Conservation (phyloP, 2,888 invertebrate species). For the Cantharis rufa region DNA sequence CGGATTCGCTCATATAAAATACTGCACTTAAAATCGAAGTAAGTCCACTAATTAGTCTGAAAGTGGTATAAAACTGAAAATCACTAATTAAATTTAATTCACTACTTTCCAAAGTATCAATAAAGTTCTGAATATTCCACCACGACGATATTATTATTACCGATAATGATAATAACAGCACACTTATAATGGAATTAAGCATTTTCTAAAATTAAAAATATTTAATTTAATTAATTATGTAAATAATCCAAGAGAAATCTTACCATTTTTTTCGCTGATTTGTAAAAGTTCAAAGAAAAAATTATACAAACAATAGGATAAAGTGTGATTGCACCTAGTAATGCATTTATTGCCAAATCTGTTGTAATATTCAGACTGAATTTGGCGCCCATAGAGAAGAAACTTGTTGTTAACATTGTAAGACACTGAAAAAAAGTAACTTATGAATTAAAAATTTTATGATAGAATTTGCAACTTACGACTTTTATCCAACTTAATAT, state of each 20-base stretch:
- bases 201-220: conserved; percentile 1
- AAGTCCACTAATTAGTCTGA: conserved; percentile 6
- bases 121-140: conserved; percentile 6
- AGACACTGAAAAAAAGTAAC: background rate
- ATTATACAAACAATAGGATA: conserved; percentile 6
- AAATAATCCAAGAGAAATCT: background rate
- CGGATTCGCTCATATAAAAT: conserved; percentile 6
- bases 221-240: background rate
- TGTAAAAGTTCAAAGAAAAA: conserved; percentile 1
- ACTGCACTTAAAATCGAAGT: background rate
- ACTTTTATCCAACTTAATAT: conserved; percentile 11
- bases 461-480: conserved; percentile 1
- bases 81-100: background rate
- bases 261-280: conserved; percentile 2
- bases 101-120: background rate
- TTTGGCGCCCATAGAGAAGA: conserved; percentile 3
- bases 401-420: conserved; percentile 1
- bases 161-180: background rate
- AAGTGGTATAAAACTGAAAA: background rate
- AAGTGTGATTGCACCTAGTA: background rate
- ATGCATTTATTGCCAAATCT: conserved; percentile 2
- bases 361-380: background rate
- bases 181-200: background rate
- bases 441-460: no score
- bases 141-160: conserved; percentile 9